Base-by-base conservation (phyloP, 2,797 vertebrate genomes). In the Rhadinocentrus ornatus region DNA sequence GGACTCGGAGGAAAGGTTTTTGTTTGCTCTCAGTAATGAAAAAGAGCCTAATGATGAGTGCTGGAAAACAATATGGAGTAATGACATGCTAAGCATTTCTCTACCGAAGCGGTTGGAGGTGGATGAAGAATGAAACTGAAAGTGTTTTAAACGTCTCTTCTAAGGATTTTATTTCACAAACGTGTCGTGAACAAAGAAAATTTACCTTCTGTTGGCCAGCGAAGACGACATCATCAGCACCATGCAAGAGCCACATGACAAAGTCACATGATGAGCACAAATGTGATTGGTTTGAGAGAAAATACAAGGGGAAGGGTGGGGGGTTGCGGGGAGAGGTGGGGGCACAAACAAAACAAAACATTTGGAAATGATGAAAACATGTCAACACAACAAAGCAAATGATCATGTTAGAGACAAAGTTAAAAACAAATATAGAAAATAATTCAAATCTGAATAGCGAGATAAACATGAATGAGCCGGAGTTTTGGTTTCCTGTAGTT, bases 191-290 rank as follows among this genome's bases (percentile, higher is more conserved):
- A 96, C 91, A 95, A 95, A 77, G 75, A 78, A 78, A 61, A 73
- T 62, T 98, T 99, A 99, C 98, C 98, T 98, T 98, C 98, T 95
- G 93, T 96, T 97, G 96, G 95, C 94, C 97, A 97, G 96, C 97
- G 97, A 93, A 95, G 98, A 96, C 94, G 97, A 97, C 97, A 98
- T 97, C 98, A 93, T 91, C 97, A 97, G 97, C 96, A 96, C 96
- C 98, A 99, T 99, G 97, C 97, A 99, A 98, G 93, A 94, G 96
- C 95, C 97, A 98, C 95, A 98, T 98, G 98, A 98, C 97, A 98
- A 95, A 96, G 96, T 96, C 98, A 98, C 96, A 99, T 98, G 97
- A 97, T 96, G 97, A 88, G 95, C 96, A 98, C 95, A 95, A 95
- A 98, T 96, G 97, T 97, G 96, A 98, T 96, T 94, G 97, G 96